Base-by-base conservation (phyloP, 2,797 vertebrate species). In the Carduelis carduelis region DNA sequence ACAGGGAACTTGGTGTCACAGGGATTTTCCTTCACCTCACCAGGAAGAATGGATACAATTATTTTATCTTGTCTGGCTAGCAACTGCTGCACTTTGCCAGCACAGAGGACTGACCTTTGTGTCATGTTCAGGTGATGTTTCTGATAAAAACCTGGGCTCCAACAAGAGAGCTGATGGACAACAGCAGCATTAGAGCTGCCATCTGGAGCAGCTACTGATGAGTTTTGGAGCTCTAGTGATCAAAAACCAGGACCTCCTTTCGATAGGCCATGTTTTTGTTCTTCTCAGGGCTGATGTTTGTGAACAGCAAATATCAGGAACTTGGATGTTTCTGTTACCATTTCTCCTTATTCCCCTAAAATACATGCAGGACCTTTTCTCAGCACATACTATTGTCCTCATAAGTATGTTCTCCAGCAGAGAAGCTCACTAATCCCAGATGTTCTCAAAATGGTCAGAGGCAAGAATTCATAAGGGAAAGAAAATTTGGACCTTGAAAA, bases 191-290 rank as follows among this genome's bases (percentile, higher is more conserved):
- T 55, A 84, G 69, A 57, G 27, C 34, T 84, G 66, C 28, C 24
- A 41, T 57, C 24, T 46, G 26, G 10, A 93, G 32, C 50, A 87
- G 44, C 13, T 72, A 39, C 7, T 0, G 0, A 28, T 0, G 6
- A 70, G 6, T 20, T 50, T 60, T 83, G 32, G 39, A 68, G 21
- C 6, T 55, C 16, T 34, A 28, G 14, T 2, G 22, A n/a, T 20
- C 26, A 16, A 56, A 65, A 84, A 88, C 41, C 7, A 6, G 3
- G 14, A 30, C 32, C 6, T 76, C 9, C 24, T 87, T 68, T 83
- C 55, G 14, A 37, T 35, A 32, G 24, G 46, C 14, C 55, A 14
- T 1, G 1, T 2, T 84, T 76, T 72, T 22, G 5, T 46, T 60
- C 19, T 66, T 83, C 74, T 71, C n/a, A 37, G 46, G n/a, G 20